phyloP scores from a whole-genome alignment of 2,113 vertebrate genomes.

The Clinocottus analis region DNA sequence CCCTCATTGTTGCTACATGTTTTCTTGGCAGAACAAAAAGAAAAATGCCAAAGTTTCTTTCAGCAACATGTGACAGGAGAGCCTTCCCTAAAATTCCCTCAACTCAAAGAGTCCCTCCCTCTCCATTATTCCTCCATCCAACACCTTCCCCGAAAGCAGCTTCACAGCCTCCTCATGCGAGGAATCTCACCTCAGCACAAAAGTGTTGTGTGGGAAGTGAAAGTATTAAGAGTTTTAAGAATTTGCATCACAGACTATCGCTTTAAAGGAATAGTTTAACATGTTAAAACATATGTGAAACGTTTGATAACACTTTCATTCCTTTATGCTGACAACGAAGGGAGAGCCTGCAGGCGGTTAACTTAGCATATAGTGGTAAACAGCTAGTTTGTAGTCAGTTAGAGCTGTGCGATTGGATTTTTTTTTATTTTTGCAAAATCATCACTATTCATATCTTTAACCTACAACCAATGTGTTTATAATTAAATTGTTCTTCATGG shows the following conservation, averaged over 20 bases:
- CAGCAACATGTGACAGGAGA: slow-evolving; percentile 26
- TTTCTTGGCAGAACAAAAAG: slow-evolving; percentile 20
- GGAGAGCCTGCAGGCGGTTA: neutral
- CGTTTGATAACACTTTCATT: neutral
- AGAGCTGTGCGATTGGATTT: no score
- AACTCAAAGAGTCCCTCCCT: slow-evolving; percentile 9
- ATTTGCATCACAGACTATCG: neutral
- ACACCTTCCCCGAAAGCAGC: slow-evolving; percentile 49
- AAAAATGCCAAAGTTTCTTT: slow-evolving; percentile 42
- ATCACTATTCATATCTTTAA: no score
- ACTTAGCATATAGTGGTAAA: no score
- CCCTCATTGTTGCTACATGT: slow-evolving; percentile 11
- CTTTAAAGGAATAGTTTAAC: neutral
- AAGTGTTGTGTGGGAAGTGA: slow-evolving; percentile 24
- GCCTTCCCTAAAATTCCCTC: slow-evolving; percentile 5
- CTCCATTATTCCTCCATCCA: slow-evolving; percentile 30
- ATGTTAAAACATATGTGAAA: neutral
- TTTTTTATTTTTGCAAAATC: no score
- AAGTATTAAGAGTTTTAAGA: neutral
- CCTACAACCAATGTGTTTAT: no score
- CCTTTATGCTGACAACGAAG: no score
- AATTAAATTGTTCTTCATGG: no score
- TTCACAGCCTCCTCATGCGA: slow-evolving; percentile 55
- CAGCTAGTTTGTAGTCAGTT: no score
- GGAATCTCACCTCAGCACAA: slow-evolving; percentile 44